Base-by-base conservation (phyloP, 2,888 invertebrate species). In the Alcis repandata region DNA sequence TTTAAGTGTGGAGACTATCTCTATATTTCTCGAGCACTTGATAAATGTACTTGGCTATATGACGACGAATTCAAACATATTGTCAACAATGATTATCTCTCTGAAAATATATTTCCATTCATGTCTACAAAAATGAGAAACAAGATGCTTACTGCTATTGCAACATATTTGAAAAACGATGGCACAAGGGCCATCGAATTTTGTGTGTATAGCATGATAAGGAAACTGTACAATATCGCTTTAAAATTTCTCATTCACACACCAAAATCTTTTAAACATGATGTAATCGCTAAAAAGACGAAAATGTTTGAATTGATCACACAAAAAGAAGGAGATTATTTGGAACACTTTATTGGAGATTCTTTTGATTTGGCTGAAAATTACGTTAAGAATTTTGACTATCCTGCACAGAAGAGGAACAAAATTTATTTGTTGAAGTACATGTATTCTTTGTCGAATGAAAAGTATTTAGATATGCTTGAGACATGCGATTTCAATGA, bases 91-190 rank as follows among this genome's bases (percentile, higher is more conserved):
- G 73, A 82, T 33, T 80, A 85, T 67, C 78, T 91, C 2, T 79
- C 87, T 15, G 49, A 76, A 0, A 74, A 87, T 45, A 69, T 90
- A 22, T 87, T 90, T 63, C 86, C 90, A 4, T 74, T 66, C 0
- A 89, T 90, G 87, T 88, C 91, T 2, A 59, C 70, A 1, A 88
- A 86, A 79, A 87, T 88, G 84, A 87, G 80, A 62, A 83, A 77
- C 38, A 89, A 88, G 59, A 67, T 86, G 22, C 68, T 91, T 8
- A 72, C 75, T 15, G 68, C 73, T 1, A 75, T 87, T 65, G 79
- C 85, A 1, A 63, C 65, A 2, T 41, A 84, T 52, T 19, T 90
- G 1, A 80, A 67, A 63, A 76, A 79, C 68, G 77, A 80, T 69
- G 54, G 69, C 0, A 13, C 19, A 20, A 79, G 87, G 59, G 73